Evolutionary conservation across 1,140 invertebrate species (phyloP), one percentile per base, ranked within the genome.

Genomic region (Kradibia gibbosae): DNA sequence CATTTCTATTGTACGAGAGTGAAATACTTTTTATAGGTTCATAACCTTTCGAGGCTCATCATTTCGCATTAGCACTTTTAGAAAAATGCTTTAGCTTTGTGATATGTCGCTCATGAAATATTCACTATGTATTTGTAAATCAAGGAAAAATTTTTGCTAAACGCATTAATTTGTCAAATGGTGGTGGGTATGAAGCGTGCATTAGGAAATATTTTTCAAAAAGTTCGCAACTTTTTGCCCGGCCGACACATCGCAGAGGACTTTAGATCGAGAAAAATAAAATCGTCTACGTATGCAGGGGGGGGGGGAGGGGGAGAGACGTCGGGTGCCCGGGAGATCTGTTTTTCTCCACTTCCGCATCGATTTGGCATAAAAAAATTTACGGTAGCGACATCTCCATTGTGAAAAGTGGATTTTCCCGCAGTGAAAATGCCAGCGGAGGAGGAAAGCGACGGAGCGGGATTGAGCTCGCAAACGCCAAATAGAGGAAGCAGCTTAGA

Each of bases 401-500:
- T 67, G 34, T 67, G 62, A 67, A 39, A 67, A 67, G 62, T 67
- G 62, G 62, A 67, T 67, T 67, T 67, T 7, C 36, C 62, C 34
- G 36, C 20, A 7, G 62, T 10, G 17, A 67, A n/a, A 15, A 17
- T n/a, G 62, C 34, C 34, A 15, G 34, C 34, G 7, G 2, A 39
- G 13, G 34, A 67, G 62, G 62, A 67, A 39, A 3, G 0, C 17
- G 62, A 67, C 34, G 34, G 55, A 1, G 62, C 31, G 22, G 62
- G 34, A 67, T 67, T 67, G 62, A 67, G 28, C 34, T 31, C 20
- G 34, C 34, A 39, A 36, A 36, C 0, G 34, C 60, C 60, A 36
- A 34, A 36, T 36, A 36, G 11, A 65, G 31, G 31, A 53, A 39
- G 62, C 22, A 67, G 62, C 62, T 67, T 67, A 67, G 62, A 67